Base-by-base conservation (phyloP, 2,113 vertebrate species). In the Dolichallabes microphthalmus region DNA sequence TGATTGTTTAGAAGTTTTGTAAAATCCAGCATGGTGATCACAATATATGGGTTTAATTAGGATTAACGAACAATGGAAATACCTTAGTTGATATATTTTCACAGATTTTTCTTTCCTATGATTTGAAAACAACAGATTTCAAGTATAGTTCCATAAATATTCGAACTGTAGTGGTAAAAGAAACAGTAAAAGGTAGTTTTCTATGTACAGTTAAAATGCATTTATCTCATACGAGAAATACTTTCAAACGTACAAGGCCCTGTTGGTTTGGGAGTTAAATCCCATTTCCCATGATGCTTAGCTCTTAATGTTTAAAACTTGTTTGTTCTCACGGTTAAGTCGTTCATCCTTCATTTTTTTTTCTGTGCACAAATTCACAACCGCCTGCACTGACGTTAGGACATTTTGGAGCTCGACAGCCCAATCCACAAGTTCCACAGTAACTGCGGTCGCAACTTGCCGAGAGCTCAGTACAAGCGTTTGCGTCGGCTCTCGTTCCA, bases 401-500 rank as follows among this genome's bases (percentile, higher is more conserved):
- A 39, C 0, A 19, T 8, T 53, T n/a, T n/a, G n/a, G 15, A 50
- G 25, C 63, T 69, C 8, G 6, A 22, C 25, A 79, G 35, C 27
- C 30, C 76, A 80, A 52, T 30, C 55, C 22, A 66, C n/a, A 80
- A 7, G 35, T 57, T 60, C 14, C 45, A 45, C 45, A 8, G 45
- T 10, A 15, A 22, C 66, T 12, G 10, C 27, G 53, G 19, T 25
- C 9, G 25, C 39, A 14, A 27, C 58, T 17, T 7, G 10, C 12
- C 8, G 68, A 35, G 19, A 35, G n/a, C 27, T 99, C 96, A 99
- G 88, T 99, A 99, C 94, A 99, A 98, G 45, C 96, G 97, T 52
- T 99, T 99, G 79, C 97, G 94, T 63, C 96, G 96, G 93, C 94
- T 96, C 83, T 98, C 97, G 68, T 94, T 96, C 98, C 98, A 98